A percentile compares a stretch with the other conserved stretches of the same genome.
These are phyloP conservation scores for Tetraodon nigroviridis DNA, from an alignment of 2,113 vertebrate species.

Conservation along the genomic window DNA sequence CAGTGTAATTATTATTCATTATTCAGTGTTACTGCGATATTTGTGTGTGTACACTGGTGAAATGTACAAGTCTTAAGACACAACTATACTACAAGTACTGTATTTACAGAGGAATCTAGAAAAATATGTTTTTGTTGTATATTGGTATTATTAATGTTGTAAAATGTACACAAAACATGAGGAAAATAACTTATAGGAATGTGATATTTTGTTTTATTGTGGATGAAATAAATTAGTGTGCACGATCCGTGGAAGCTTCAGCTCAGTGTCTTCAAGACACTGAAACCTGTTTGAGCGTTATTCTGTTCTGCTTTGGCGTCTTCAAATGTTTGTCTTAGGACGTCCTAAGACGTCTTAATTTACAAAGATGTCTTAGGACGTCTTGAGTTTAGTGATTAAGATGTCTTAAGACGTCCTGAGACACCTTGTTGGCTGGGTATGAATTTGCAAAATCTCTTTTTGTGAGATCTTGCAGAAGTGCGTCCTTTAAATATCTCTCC, in stretches of 20 bases:
- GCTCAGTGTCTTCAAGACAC: too few species aligned
- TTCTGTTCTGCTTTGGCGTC: too few species aligned
- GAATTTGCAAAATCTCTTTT: too few species aligned
- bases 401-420: too few species aligned
- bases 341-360: too few species aligned
- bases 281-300: too few species aligned
- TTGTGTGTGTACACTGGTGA: conserved; percentile 19
- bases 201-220: conserved; percentile 28
- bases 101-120: conserved; percentile 9
- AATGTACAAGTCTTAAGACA: conserved; percentile 25
- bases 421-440: too few species aligned
- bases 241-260: too few species aligned
- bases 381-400: too few species aligned
- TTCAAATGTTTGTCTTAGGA: too few species aligned
- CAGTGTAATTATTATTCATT: conserved; percentile 12
- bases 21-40: conserved; percentile 11
- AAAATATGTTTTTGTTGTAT: conserved; percentile 10
- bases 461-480: too few species aligned
- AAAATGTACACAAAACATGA: conserved; percentile 28
- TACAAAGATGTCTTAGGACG: too few species aligned
- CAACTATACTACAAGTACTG: conserved; percentile 25
- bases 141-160: conserved; percentile 21
- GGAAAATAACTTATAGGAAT: conserved; percentile 17
- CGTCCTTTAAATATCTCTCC: background rate
- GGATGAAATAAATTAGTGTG: conserved; percentile 56